Conservation (phyloP, 2,113 vertebrate species). For the Larimichthys polyactis region DNA sequence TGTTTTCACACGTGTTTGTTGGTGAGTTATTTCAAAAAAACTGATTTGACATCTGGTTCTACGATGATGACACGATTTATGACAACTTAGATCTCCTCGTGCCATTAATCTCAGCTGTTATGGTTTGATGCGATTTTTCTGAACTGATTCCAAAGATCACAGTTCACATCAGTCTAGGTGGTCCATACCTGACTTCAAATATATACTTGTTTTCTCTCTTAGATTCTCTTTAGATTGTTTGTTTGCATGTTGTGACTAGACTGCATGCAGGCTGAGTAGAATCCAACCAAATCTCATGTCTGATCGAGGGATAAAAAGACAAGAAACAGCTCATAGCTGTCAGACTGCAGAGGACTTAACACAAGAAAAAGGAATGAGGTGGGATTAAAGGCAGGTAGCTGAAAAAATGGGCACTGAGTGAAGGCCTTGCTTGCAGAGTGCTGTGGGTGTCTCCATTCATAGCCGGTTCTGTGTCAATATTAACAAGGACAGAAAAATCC, state of each 20-base stretch:
- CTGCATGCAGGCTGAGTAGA: neutral
- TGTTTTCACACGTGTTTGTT: conserved; percentile 34
- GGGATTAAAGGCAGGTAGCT: neutral
- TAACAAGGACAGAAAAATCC: neutral
- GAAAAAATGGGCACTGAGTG: neutral
- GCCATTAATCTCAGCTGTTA: neutral
- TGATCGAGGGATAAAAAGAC: neutral
- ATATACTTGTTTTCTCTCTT: neutral
- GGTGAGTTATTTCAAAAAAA: conserved; percentile 14
- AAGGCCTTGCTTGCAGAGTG: neutral
- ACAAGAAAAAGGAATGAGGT: neutral
- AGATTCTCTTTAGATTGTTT: neutral
- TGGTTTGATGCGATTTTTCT: conserved; percentile 1
- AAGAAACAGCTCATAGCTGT: neutral
- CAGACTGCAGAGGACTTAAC: neutral
- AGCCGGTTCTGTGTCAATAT: neutral
- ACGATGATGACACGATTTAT: conserved; percentile 11
- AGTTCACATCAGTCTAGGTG: neutral
- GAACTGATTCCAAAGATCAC: neutral
- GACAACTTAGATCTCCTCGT: conserved; percentile 2
- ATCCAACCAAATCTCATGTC: neutral
- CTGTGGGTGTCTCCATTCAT: conserved; percentile 13
- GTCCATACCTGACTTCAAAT: neutral
- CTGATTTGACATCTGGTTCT: conserved; percentile 18
- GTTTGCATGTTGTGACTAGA: neutral